phyloP scores from a whole-genome alignment of 2,113 vertebrate genomes.

The Galemys pyrenaicus region DNA sequence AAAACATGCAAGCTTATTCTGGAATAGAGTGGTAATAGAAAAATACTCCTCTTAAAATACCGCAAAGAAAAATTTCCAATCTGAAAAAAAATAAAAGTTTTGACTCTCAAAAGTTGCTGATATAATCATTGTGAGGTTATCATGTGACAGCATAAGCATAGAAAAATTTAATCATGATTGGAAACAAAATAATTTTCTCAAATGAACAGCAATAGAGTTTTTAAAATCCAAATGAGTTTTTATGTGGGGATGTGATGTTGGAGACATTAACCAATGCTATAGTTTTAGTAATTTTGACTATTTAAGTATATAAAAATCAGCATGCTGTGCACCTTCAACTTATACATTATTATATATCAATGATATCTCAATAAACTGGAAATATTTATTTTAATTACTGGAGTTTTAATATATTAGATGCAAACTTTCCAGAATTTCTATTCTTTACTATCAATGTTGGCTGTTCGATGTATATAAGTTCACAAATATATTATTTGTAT shows the following conservation, averaged over 20 bases:
- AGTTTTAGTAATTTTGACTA: neutral
- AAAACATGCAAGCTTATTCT: neutral
- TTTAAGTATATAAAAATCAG: neutral
- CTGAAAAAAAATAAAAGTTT: neutral
- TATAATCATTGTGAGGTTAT: neutral
- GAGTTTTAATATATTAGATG: neutral
- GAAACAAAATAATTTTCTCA: neutral
- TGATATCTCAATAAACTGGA: neutral
- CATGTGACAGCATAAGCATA: neutral
- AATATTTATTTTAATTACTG: neutral
- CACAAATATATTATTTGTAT: neutral
- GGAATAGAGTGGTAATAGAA: neutral
- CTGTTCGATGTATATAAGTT: neutral
- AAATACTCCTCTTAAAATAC: neutral
- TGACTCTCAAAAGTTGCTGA: neutral
- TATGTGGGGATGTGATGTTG: neutral
- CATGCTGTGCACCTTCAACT: neutral
- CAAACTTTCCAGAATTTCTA: neutral
- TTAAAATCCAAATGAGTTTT: neutral
- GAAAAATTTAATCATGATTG: neutral
- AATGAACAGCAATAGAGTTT: neutral
- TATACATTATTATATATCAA: neutral
- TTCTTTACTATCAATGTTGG: neutral
- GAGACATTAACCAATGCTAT: neutral
- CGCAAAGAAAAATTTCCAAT: neutral